A percentile compares a stretch with the other conserved stretches of the same genome.
phyloP scores from a whole-genome alignment of 2,888 invertebrate genomes.

The Eupithecia insigniata region DNA sequence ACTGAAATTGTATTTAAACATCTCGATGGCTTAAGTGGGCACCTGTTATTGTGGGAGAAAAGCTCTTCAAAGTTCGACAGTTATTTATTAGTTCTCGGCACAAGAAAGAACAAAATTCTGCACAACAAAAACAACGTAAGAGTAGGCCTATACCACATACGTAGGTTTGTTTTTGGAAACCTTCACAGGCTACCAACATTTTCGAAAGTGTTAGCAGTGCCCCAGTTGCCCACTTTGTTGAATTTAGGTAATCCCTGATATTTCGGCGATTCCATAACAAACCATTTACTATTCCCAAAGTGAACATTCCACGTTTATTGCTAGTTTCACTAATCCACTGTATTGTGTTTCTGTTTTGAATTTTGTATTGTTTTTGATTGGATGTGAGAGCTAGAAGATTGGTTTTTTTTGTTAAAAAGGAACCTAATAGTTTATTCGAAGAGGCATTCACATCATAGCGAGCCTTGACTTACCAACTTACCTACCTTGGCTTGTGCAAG shows the following conservation, averaged over 20 bases:
- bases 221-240: slow-evolving; percentile 1
- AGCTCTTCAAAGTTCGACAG: background rate
- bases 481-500: too few relatives aligned
- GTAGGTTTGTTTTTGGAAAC: background rate
- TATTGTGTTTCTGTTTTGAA: slow-evolving; percentile 31
- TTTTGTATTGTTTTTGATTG: slow-evolving; percentile 14
- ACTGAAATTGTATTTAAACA: background rate
- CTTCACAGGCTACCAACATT: background rate
- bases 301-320: slow-evolving; percentile 23
- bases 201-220: background rate
- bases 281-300: slow-evolving; percentile 28
- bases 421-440: background rate
- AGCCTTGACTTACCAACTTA: too few relatives aligned
- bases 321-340: slow-evolving; percentile 23
- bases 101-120: background rate
- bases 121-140: background rate
- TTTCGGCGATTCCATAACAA: slow-evolving; percentile 12
- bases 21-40: background rate
- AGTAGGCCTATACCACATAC: background rate
- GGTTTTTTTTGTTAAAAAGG: background rate
- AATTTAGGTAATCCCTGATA: slow-evolving; percentile 1
- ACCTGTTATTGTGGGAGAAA: background rate
- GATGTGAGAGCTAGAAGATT: background rate
- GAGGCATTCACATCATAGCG: background rate
- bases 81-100: background rate